phyloP scores from a whole-genome alignment of 2,797 vertebrate genomes.

The Typhlichthys eigenmanni region DNA sequence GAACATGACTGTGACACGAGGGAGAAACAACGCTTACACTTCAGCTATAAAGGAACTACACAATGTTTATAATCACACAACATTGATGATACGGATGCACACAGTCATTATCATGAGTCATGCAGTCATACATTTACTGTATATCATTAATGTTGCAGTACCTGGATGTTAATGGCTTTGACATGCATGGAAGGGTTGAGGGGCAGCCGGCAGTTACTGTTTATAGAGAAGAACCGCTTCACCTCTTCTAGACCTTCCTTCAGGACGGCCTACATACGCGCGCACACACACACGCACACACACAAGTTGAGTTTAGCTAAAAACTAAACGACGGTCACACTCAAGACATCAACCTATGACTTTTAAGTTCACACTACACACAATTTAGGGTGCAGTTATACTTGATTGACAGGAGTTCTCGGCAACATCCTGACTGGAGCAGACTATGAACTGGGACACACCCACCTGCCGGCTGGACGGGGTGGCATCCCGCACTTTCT shows the following conservation, averaged over 20 bases:
- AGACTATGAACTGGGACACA: not conserved
- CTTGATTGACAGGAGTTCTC: too few species aligned
- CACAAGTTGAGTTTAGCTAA: not conserved
- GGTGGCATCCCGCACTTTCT: conserved; percentile 84
- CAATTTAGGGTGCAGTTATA: too few species aligned
- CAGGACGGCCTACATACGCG: conserved; percentile 80
- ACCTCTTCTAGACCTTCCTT: conserved; percentile 87
- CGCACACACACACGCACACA: conserved; percentile 22
- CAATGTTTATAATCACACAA: too few species aligned
- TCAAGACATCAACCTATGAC: too few species aligned
- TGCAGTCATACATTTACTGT: too few species aligned
- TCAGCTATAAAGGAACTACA: too few species aligned
- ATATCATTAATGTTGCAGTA: conserved; percentile 50
- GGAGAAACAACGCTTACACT: conserved; percentile 1
- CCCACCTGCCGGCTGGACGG: conserved; percentile 86
- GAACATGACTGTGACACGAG: conserved; percentile 83
- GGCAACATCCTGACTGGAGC: too few species aligned
- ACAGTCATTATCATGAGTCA: too few species aligned
- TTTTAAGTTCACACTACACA: too few species aligned
- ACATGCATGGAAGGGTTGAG: conserved; percentile 91
- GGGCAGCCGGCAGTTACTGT: conserved; percentile 88
- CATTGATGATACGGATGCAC: too few species aligned
- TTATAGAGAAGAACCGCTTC: conserved; percentile 86
- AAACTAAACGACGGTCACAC: too few species aligned
- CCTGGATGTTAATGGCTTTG: conserved; percentile 88